Conservation (phyloP, 2,113 vertebrate genomes). For the Gulo gulo region DNA sequence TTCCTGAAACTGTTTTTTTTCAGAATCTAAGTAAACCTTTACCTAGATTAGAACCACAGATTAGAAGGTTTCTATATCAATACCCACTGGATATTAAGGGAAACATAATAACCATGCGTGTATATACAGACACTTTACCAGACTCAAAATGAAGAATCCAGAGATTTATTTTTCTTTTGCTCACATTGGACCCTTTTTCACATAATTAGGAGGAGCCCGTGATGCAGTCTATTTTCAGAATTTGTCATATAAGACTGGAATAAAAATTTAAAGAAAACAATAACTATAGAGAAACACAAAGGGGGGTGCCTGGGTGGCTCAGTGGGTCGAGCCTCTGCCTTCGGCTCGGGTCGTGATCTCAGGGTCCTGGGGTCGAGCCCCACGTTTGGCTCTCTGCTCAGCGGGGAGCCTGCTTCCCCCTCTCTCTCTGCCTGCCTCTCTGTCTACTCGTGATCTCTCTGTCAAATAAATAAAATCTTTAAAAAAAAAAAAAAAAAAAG, state of each 20-base stretch:
- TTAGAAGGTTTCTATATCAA: neutral
- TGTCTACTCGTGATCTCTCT: no score
- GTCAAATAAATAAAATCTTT: no score
- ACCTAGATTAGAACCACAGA: neutral
- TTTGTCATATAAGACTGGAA: neutral
- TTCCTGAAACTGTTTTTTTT: neutral
- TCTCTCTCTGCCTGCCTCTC: no score
- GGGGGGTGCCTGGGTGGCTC: no score
- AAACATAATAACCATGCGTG: neutral
- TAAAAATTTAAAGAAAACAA: neutral
- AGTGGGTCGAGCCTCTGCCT: no score
- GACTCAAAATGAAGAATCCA: neutral
- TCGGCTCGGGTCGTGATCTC: no score
- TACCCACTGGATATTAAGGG: neutral
- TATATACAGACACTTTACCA: neutral
- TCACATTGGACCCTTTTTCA: neutral
- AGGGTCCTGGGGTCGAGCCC: no score
- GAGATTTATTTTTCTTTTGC: neutral
- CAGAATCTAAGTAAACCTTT: neutral
- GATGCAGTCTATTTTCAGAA: neutral
- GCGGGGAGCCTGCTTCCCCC: no score
- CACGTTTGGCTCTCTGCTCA: no score
- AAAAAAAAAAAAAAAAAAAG: no score
- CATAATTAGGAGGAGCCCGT: neutral
- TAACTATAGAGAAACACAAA: neutral